Percentiles rank a stretch among this genome's conserved stretches.
Conservation (phyloP, 2,113 vertebrate species). For the Ancistrus triradiatus region DNA sequence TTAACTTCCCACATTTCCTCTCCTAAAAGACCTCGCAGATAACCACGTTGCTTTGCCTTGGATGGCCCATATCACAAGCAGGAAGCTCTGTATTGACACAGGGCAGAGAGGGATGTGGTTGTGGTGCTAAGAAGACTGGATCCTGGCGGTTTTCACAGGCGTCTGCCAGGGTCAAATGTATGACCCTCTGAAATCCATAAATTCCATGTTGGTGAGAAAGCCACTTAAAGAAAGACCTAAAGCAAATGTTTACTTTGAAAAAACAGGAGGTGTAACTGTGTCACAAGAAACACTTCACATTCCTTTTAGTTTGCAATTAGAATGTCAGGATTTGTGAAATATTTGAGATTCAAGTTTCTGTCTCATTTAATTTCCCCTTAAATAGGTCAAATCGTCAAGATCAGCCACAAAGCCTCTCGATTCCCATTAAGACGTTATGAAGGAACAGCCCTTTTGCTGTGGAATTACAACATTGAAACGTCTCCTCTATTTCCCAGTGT, state of each 20-base stretch:
- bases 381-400: too few relatives aligned
- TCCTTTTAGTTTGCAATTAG: too few relatives aligned
- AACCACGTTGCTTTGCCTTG: conserved; percentile 26
- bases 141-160: conserved; percentile 24
- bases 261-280: background rate
- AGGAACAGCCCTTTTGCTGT: background rate
- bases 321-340: too few relatives aligned
- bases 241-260: background rate
- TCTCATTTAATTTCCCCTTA: too few relatives aligned
- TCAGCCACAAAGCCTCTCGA: background rate
- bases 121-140: conserved; percentile 28
- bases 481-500: conserved; percentile 14
- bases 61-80: conserved; percentile 41
- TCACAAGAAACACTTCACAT: too few relatives aligned
- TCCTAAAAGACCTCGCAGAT: conserved; percentile 20
- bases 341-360: too few relatives aligned
- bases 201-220: conserved; percentile 4
- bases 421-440: background rate
- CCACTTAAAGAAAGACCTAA: background rate
- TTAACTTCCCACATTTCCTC: conserved; percentile 25
- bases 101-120: conserved; percentile 19
- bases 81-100: conserved; percentile 43
- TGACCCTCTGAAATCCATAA: too few relatives aligned
- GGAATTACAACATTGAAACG: background rate
- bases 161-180: conserved; percentile 17